Percentiles rank a stretch among this genome's conserved stretches.
Evolutionary conservation across 1,140 invertebrate species (phyloP).

Genomic region (Trichonephila inaurata): DNA sequence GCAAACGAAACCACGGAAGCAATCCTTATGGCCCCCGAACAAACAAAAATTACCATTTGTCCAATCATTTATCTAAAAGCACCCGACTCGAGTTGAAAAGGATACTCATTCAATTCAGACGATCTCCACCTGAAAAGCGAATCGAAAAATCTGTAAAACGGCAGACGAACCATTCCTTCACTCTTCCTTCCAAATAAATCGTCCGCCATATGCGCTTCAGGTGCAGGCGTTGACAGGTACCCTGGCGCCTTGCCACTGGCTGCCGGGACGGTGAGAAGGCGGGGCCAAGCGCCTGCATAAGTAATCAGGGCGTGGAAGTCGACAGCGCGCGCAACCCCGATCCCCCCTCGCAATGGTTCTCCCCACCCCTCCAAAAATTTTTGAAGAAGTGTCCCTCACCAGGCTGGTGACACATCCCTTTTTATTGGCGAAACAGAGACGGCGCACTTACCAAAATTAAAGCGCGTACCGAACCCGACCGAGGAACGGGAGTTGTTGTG

Average conservation of each 20-base stretch:
- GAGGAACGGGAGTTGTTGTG: background rate
- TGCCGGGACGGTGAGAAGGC: conserved; percentile 26
- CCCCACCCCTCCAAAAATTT: conserved; percentile 56
- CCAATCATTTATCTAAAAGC: background rate
- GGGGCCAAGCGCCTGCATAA: conserved; percentile 61
- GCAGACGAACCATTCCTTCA: conserved; percentile 47
- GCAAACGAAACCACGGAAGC: too few relatives aligned
- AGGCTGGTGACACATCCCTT: conserved; percentile 73
- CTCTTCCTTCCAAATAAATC: conserved; percentile 31
- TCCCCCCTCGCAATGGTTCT: conserved; percentile 32
- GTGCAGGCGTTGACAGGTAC: conserved; percentile 70
- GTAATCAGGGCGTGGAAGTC: conserved; percentile 55
- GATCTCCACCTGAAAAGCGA: background rate
- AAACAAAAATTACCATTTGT: background rate
- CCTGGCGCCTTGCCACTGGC: conserved; percentile 69
- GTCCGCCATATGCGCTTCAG: conserved; percentile 61
- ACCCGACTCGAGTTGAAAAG: background rate
- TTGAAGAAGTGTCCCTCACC: conserved; percentile 74
- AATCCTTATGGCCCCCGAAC: background rate
- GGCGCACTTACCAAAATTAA: conserved; percentile 69
- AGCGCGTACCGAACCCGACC: background rate
- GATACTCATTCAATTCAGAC: background rate
- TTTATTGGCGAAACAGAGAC: conserved; percentile 63
- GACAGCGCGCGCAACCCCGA: conserved; percentile 6
- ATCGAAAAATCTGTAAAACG: background rate